phyloP scores from a whole-genome alignment of 2,888 invertebrate genomes.

The Drosophila paranaensis region DNA sequence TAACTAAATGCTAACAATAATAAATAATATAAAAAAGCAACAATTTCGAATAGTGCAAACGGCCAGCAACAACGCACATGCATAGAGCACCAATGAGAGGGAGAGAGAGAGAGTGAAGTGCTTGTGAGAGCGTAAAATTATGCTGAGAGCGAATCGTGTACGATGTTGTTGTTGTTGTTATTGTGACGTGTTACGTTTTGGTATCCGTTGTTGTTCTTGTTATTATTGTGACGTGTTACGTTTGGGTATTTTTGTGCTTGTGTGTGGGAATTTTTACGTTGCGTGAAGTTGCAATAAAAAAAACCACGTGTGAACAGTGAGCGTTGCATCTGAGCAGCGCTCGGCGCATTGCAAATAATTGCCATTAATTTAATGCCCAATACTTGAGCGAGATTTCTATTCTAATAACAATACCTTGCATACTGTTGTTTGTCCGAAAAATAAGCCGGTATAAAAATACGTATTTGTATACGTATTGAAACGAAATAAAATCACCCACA shows the following conservation, averaged over 20 bases:
- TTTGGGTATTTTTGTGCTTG: constrained; percentile 43
- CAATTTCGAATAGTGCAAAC: constrained; percentile 34
- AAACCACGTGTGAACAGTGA: constrained; percentile 64
- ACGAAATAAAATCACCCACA: constrained; percentile 42
- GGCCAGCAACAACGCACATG: constrained; percentile 25
- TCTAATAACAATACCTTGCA: constrained; percentile 9
- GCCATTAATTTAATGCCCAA: constrained; percentile 19
- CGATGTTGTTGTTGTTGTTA: constrained; percentile 28
- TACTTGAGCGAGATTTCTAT: neutral
- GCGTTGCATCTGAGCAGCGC: constrained; percentile 37
- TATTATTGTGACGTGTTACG: constrained; percentile 58
- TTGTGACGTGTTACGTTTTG: no score
- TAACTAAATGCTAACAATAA: constrained; percentile 58
- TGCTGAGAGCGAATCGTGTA: constrained; percentile 22
- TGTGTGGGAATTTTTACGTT: constrained; percentile 65
- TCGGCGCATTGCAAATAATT: constrained; percentile 16
- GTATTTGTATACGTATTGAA: constrained; percentile 8
- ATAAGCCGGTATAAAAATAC: constrained; percentile 45
- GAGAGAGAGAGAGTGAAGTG: neutral
- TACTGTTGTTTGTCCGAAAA: constrained; percentile 5
- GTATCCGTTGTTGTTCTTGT: constrained; percentile 16
- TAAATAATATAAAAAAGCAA: constrained; percentile 34
- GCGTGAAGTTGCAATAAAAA: constrained; percentile 72
- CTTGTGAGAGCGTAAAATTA: neutral
- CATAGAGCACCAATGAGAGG: neutral